Evolutionary conservation across 2,888 invertebrate genomes (phyloP).

Genomic region (Parapristionchus giblindavisi): DNA sequence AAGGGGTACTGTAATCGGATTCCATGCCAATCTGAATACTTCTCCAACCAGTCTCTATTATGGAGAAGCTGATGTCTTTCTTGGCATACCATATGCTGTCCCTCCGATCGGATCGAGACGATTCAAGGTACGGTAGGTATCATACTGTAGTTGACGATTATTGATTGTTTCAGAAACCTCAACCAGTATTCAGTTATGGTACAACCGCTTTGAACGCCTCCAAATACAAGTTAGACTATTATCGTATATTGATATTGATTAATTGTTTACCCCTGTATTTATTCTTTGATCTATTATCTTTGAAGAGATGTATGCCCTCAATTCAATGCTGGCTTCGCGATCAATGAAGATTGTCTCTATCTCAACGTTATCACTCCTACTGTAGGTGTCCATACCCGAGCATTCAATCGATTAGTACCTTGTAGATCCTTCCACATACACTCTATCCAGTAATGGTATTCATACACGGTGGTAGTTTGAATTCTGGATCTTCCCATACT

Average conservation of each 20-base stretch:
- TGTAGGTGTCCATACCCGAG: neutral
- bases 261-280: too few relatives aligned
- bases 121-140: neutral
- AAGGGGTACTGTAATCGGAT: neutral
- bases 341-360: constrained; percentile 11
- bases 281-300: neutral
- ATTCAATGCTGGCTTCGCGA: neutral
- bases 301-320: neutral
- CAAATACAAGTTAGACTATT: neutral
- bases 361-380: neutral
- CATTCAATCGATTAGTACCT: neutral
- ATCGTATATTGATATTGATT: too few relatives aligned
- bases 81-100: neutral
- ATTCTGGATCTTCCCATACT: neutral
- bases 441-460: neutral
- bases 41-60: neutral
- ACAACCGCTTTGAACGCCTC: neutral
- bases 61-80: neutral
- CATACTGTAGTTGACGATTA: neutral
- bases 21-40: neutral
- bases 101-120: neutral
- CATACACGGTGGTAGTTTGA: neutral
- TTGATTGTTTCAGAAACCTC: neutral
- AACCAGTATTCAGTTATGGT: neutral
- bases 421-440: neutral